Evolutionary conservation across 2,797 vertebrate genomes (phyloP), one percentile per base, ranked within the genome.

Genomic region (Hozukius guyotensis): DNA sequence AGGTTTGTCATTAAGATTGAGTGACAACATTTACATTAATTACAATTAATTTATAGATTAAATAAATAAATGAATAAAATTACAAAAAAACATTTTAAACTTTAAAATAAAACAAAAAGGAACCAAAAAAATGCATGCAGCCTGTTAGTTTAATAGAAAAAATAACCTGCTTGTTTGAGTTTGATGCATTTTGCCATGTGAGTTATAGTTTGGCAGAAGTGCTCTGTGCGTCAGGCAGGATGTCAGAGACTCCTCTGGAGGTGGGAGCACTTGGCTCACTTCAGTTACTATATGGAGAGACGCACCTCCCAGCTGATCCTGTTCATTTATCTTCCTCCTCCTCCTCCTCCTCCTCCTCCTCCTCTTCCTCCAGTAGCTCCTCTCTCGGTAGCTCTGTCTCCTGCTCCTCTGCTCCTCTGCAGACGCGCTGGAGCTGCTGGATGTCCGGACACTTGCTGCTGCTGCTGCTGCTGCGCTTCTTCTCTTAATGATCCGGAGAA

Each of bases 391-490:
- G 72, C 29, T 60, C 20, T 24, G 36, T 77, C 80, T 57, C 16
- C 75, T 18, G 67, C 82, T 76, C 53, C 82, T 76, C 57, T 36
- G 75, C 86, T 79, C 69, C 78, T 46, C 77, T 49, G 64, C 85
- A 78, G 83, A 75, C 81, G 79, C 72, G 81, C 89, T 2, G 73
- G 73, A 76, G 81, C 81, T 81, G 85, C 81, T 82, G 85, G 81
- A 91, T 87, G 88, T 89, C 52, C 72, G 91, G 87, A 91, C 92
- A 90, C 91, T 94, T 89, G 88, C 83, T 38, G 67, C 66, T 18
- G 34, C 34, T 34, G 18, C 53, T 32, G 18, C 24, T 32, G 59
- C 29, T 88, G 89, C 88, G 86, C 87, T 66, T 60, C 87, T 66
- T 60, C 89, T 83, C 74, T 77, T 14, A 61, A 85, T 88, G 91